A percentile compares a stretch with the other conserved stretches of the same genome.
Conservation (phyloP, 2,797 vertebrate species). For the Thripadectes ignobilis region DNA sequence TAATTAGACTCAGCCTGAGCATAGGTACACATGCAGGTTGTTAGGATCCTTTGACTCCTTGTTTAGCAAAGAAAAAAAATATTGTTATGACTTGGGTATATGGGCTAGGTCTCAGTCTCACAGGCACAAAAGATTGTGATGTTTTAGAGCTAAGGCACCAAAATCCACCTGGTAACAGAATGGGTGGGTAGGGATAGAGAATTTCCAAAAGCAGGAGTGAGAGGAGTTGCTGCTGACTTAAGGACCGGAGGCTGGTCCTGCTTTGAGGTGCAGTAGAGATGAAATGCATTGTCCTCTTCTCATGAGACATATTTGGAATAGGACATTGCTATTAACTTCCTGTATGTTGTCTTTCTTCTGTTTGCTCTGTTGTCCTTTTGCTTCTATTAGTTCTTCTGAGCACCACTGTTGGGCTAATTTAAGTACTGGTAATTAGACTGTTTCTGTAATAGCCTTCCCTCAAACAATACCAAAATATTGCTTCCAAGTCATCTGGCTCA, state of each 20-base stretch:
- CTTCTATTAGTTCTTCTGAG: neutral
- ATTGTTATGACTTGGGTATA: neutral
- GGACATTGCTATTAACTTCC: neutral
- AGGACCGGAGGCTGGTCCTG: neutral
- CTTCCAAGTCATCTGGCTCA: conserved; percentile 59
- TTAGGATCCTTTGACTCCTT: neutral
- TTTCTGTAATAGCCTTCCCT: neutral
- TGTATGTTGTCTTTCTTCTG: neutral
- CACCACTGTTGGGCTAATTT: neutral
- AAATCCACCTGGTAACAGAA: neutral
- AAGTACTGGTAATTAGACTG: conserved; percentile 56
- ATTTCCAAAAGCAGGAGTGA: neutral
- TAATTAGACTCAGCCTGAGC: neutral
- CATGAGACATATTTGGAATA: neutral
- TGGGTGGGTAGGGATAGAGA: neutral
- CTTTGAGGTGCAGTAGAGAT: neutral
- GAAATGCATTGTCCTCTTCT: neutral
- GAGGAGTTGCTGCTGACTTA: neutral
- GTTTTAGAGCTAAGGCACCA: neutral
- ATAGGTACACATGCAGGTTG: accelerated
- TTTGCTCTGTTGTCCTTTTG: neutral
- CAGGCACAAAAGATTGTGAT: neutral
- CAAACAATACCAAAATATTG: conserved; percentile 12
- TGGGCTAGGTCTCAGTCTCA: neutral
- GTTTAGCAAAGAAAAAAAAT: neutral